Base-by-base conservation (phyloP, 2,113 vertebrate genomes). In the Sciurus niger region DNA sequence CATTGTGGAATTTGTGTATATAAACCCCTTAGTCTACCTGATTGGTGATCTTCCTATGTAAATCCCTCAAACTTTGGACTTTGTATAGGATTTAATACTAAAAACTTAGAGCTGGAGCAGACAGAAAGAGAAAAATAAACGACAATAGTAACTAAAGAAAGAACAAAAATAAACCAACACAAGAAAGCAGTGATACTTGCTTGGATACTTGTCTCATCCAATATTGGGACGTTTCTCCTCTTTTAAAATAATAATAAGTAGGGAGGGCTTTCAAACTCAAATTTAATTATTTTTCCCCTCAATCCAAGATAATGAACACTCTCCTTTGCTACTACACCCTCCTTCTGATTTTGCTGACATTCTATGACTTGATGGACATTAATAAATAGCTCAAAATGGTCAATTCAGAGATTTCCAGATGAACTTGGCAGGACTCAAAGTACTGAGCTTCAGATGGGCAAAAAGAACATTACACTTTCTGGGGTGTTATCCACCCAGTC, bases 391-490 rank as follows among this genome's bases (percentile, higher is more conserved):
- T 40, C 84, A 17, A 78, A 95, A 77, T 58, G 11, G 32, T 58
- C 92, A 96, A 37, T 34, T 94, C 53, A 72, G 58, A 96, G 24
- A 70, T 84, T 93, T 95, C 22, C 60, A 96, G 40, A 55, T 30
- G 79, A 88, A 95, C 4, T 85, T 96, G 95, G 92, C 90, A 96
- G 65, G 40, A 93, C 24, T 60, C 55, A 84, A 88, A 96, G 67
- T 76, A 74, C 53, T 80, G 34, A 28, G 72, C 43, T 96, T 96
- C 51, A 34, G 63, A 93, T 83, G 58, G 84, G 55, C 55, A 95
- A 80, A 73, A 79, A 83, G 43, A 95, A 89, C 74, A 90, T 79
- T 55, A 74, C 63, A 93, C 77, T 32, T 97, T 97, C 88, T 95
- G 51, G 93, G 78, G 73, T 83, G 30, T 73, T 92, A 87, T 82